These are phyloP conservation scores for Carduelis carduelis DNA, from an alignment of 2,797 vertebrate species.

Conservation along the genomic window DNA sequence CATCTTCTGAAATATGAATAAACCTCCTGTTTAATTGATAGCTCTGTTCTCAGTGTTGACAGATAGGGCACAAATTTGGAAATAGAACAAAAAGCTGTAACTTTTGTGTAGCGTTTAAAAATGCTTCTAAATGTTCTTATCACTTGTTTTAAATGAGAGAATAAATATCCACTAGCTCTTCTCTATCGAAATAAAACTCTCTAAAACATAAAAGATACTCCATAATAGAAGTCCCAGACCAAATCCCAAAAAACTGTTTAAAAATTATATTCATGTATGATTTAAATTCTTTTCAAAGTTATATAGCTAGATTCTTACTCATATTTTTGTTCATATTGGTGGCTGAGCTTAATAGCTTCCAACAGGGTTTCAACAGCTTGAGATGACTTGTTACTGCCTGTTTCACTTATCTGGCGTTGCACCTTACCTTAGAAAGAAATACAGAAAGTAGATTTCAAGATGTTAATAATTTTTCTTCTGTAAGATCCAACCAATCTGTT, in stretches of 20 bases:
- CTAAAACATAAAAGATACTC: background rate
- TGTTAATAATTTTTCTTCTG: background rate
- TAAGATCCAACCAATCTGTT: background rate
- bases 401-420: slow-evolving; percentile 67
- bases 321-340: slow-evolving; percentile 75
- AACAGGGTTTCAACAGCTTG: slow-evolving; percentile 69
- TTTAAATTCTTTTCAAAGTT: background rate
- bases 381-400: slow-evolving; percentile 45
- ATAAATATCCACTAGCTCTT: background rate
- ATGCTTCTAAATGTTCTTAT: background rate
- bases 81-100: background rate
- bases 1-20: slow-evolving; percentile 43
- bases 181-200: background rate
- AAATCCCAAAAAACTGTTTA: background rate
- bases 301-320: slow-evolving; percentile 70
- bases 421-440: slow-evolving; percentile 75
- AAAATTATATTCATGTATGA: background rate
- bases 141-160: background rate
- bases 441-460: background rate
- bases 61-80: background rate
- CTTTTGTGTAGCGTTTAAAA: background rate
- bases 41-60: slow-evolving; percentile 7
- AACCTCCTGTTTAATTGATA: slow-evolving; percentile 23
- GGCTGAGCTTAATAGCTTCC: slow-evolving; percentile 75
- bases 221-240: background rate